Base-by-base conservation (phyloP, 2,888 invertebrate species). In the Cephus spinipes region DNA sequence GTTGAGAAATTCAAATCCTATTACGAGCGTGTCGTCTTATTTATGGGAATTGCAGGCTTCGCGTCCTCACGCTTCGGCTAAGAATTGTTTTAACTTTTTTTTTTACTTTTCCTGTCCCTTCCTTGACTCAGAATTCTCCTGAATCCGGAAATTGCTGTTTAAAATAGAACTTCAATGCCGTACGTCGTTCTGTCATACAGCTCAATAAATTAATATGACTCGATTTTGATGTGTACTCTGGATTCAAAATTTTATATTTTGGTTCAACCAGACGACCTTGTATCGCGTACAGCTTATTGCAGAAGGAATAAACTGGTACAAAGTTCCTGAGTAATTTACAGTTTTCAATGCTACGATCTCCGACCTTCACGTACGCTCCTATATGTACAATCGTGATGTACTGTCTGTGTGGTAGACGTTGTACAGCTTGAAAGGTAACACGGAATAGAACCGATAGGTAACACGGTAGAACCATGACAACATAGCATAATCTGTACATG, bases 21-120 rank as follows among this genome's bases (percentile, higher is more conserved):
- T 71, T 71, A 71, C 71, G 31, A 31, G 71, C 32, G 71, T 71
- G 71, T 71, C 71, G 71, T 33, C 32, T 71, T 71, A 71, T 71
- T 71, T 71, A 71, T 71, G 71, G 33, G 33, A 71, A 33, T 71
- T 12, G 71, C 71, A 71, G 12, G 9, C 55, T 55, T 55, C 55
- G 23, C 55, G 55, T 15, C 40, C 40, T 55, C 40, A 9, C 40
- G 40, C 9, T 55, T 55, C 23, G 2, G 23, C 23, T 15, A 55
- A 23, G 55, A 55, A 55, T 55, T 55, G 55, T 23, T 23, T 55
- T 23, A 55, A 55, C 55, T 23, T 40, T 40, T 11, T 34, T 55
- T 55, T 55, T 55, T 55, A 55, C 23, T 55, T 55, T 55, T 23
- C 23, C 23, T 9, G 23, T 55, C 55, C 23, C 2, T 55, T 23